phyloP scores from a whole-genome alignment of 2,797 vertebrate genomes.

The Dendrocincla tyrannina region DNA sequence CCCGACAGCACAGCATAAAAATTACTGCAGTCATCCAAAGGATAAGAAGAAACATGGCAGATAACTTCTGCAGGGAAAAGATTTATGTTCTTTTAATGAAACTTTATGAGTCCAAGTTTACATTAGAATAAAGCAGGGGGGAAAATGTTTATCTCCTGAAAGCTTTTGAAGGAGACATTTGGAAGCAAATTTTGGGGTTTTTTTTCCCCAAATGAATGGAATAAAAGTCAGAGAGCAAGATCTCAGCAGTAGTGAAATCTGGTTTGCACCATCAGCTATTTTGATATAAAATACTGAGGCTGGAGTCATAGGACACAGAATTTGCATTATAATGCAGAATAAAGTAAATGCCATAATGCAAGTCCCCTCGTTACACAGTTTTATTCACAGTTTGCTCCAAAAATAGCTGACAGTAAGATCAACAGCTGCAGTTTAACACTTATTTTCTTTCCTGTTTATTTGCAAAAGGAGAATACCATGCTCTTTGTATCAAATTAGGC shows the following conservation, averaged over 20 bases:
- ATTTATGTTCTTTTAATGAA: constrained; percentile 64
- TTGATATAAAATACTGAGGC: neutral
- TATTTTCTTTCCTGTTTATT: neutral
- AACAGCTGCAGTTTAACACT: neutral
- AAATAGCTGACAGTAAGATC: neutral
- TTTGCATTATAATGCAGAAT: neutral
- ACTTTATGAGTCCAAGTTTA: constrained; percentile 63
- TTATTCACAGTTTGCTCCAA: neutral
- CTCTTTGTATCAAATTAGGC: neutral
- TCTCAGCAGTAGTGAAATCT: neutral
- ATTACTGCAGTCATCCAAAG: constrained; percentile 66
- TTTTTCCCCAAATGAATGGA: neutral
- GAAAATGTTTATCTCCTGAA: constrained; percentile 54
- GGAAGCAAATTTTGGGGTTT: neutral
- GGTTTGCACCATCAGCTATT: constrained; percentile 16
- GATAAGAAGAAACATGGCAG: constrained; percentile 67
- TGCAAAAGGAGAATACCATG: neutral
- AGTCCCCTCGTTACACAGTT: neutral
- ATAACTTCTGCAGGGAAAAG: constrained; percentile 38
- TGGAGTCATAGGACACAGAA: neutral
- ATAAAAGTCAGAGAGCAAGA: constrained; percentile 39
- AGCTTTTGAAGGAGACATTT: constrained; percentile 21
- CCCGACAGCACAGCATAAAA: constrained; percentile 67
- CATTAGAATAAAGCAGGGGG: constrained; percentile 49
- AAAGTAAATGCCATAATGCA: neutral